Base-by-base conservation (phyloP, 2,888 invertebrate genomes). In the Dorcus hopei region DNA sequence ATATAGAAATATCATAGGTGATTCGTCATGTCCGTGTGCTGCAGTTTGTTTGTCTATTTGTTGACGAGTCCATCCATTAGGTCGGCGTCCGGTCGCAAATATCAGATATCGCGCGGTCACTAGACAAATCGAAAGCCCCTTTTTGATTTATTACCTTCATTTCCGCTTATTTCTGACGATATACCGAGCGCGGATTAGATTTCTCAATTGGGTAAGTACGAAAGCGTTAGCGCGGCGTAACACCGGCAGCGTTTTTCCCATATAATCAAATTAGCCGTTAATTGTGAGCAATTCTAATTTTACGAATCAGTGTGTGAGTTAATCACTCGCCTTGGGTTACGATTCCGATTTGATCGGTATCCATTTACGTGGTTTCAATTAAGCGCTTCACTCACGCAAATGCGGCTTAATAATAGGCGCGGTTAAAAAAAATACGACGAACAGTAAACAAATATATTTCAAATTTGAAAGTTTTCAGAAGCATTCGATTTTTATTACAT, bases 111-210 rank as follows among this genome's bases (percentile, higher is more conserved):
- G 62, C 55, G 69, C 68, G 75, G 74, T 74, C 75, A 75, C 68
- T 74, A 72, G 75, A 77, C 76, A 76, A 77, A 77, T 77, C 76
- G 76, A 74, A 49, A 54, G 53, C 73, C 72, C 72, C 72, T 71
- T 73, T 77, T 77, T 78, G 77, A 78, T 78, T 78, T 78, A 78
- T 78, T 76, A 73, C 71, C 73, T 77, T 76, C 76, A 77, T 78
- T 78, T 78, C 74, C 68, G 59, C 54, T 50, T 51, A 60, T 59
- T 62, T 61, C 58, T 57, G 57, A 49, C 58, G 54, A 43, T 48
- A 52, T 9, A 38, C 11, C 47, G 26, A 23, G 26, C 49, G 23
- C 49, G 8, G 49, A 49, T 14, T 39, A 38, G 26, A 7, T 33
- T 49, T 49, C 38, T 49, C 51, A 40, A 38, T 14, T 11, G 9